These are phyloP conservation scores for Sylvia borin DNA, from an alignment of 2,797 vertebrate species.

Conservation along the genomic window DNA sequence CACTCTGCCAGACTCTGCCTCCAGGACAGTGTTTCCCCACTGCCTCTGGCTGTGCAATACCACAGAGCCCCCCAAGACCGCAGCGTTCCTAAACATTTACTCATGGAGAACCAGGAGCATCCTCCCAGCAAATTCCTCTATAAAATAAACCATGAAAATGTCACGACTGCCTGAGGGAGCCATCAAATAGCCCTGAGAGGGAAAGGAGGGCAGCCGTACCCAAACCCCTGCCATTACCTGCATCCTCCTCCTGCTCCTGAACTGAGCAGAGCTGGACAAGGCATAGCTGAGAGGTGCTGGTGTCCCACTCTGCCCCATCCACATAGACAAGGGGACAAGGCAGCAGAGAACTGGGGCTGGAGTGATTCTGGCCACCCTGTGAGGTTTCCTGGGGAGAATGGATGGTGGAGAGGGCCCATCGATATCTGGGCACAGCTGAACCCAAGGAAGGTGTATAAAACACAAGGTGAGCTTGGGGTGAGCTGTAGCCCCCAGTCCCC, in stretches of 20 bases:
- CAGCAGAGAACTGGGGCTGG: neutral
- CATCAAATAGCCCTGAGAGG: neutral
- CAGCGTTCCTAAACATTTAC: slow-evolving; percentile 38
- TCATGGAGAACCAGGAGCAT: slow-evolving; percentile 11
- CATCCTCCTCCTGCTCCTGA: neutral
- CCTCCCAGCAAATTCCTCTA: slow-evolving; percentile 6
- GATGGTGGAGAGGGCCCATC: neutral
- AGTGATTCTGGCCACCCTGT: neutral
- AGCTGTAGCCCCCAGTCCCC: neutral
- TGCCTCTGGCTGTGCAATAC: neutral
- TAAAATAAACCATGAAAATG: slow-evolving; percentile 38
- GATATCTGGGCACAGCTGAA: fast-evolving
- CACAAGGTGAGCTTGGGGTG: neutral
- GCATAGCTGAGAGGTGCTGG: neutral
- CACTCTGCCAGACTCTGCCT: neutral
- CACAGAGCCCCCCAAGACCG: fast-evolving
- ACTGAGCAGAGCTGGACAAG: neutral
- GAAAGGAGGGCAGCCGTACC: fast-evolving
- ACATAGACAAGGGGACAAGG: neutral
- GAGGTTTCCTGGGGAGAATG: neutral
- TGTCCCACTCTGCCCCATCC: neutral
- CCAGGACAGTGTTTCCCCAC: fast-evolving
- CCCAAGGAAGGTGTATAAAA: neutral
- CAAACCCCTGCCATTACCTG: neutral
- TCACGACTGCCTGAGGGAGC: neutral